Evolutionary conservation across 2,888 invertebrate genomes (phyloP).

Genomic region (Drosophila hamatofila): DNA sequence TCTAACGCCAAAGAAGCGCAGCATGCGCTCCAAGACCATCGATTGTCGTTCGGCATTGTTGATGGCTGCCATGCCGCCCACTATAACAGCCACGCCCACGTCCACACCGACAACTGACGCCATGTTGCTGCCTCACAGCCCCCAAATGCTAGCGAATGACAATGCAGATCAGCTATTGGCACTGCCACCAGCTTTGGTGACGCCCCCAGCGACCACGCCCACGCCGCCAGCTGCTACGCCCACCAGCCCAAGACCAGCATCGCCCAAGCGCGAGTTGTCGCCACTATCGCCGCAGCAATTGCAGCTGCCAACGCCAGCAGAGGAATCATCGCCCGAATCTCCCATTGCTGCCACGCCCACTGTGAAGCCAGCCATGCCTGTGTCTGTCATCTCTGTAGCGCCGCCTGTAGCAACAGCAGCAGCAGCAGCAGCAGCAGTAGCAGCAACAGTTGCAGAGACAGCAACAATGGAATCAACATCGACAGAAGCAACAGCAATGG

Average conservation of each 20-base stretch:
- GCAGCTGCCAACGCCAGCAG: neutral
- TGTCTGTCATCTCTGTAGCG: conserved; percentile 68
- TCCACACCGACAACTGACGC: neutral
- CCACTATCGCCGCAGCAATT: neutral
- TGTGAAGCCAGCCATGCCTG: conserved; percentile 49
- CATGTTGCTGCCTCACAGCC: conserved; percentile 12
- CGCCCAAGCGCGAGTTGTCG: neutral
- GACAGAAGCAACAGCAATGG: conserved; percentile 66
- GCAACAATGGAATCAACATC: conserved; percentile 15
- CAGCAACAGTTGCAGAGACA: conserved; percentile 6
- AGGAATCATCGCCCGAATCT: neutral
- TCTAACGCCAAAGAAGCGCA: conserved; percentile 72
- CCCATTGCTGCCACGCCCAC: neutral
- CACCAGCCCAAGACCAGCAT: neutral
- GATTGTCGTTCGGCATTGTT: conserved; percentile 69
- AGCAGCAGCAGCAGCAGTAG: neutral
- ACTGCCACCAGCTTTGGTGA: neutral
- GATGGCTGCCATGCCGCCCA: conserved; percentile 13
- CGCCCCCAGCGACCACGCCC: neutral
- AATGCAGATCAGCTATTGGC: neutral
- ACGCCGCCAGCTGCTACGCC: neutral
- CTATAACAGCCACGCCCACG: neutral
- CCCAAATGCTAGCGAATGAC: conserved; percentile 4
- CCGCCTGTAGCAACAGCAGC: conserved; percentile 36
- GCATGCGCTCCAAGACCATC: conserved; percentile 80